Percentiles rank a stretch among this genome's conserved stretches.
Conservation (phyloP, 2,888 invertebrate species). For the Ectobius pallidus region DNA sequence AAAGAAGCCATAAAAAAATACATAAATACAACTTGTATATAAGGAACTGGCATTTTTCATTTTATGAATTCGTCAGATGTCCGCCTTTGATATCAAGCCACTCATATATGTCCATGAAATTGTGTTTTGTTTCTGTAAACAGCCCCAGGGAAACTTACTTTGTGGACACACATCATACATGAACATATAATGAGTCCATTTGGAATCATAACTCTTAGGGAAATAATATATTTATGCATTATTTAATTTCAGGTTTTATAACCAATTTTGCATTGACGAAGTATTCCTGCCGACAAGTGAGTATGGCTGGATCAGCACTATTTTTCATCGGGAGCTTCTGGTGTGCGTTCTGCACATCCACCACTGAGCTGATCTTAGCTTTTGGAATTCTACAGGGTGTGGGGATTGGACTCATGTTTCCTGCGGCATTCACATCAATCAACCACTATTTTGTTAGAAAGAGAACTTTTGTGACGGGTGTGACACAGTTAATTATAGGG, state of each 20-base stretch:
- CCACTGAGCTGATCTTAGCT: conserved; percentile 67
- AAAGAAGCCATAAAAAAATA: too few species aligned
- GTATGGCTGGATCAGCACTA: conserved; percentile 66
- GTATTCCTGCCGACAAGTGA: conserved; percentile 70
- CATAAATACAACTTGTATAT: too few species aligned
- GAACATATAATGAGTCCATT: too few species aligned
- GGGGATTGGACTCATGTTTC: conserved; percentile 75
- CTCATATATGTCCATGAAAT: too few species aligned
- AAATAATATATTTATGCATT: too few species aligned
- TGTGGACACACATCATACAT: too few species aligned
- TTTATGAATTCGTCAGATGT: too few species aligned
- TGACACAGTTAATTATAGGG: conserved; percentile 72
- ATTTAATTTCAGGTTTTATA: conserved; percentile 62
- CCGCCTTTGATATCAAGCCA: too few species aligned
- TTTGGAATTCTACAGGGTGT: conserved; percentile 70
- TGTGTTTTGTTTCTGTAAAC: too few species aligned
- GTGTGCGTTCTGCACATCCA: conserved; percentile 66
- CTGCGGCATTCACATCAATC: conserved; percentile 73
- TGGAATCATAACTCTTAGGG: too few species aligned
- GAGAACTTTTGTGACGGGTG: conserved; percentile 74
- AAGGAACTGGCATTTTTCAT: too few species aligned
- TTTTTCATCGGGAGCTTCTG: conserved; percentile 64
- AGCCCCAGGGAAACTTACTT: too few species aligned
- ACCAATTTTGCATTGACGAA: conserved; percentile 70
- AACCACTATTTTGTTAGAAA: conserved; percentile 75